These are phyloP conservation scores for Buathra laborator DNA, from an alignment of 2,888 invertebrate species.

Conservation along the genomic window DNA sequence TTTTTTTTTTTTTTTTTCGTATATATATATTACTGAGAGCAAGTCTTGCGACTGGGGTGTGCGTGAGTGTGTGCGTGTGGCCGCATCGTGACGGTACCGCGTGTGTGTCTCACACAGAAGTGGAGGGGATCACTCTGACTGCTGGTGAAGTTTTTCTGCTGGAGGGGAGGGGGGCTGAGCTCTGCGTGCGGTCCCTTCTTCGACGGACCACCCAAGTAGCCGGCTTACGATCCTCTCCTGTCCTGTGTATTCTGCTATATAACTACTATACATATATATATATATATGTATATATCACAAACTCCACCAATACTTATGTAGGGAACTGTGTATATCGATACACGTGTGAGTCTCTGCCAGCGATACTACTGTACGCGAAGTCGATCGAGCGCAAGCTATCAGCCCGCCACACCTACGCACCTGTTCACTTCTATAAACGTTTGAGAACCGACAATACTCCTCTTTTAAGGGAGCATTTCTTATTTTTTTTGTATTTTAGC, in stretches of 20 bases:
- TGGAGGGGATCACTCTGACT: conserved; percentile 71
- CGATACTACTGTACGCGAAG: conserved; percentile 51
- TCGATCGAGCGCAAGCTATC: conserved; percentile 55
- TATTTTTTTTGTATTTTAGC: conserved; percentile 12
- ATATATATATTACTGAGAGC: conserved; percentile 17
- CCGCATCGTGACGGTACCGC: conserved; percentile 44
- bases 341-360: conserved; percentile 46
- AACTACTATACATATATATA: conserved; percentile 30
- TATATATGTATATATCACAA: conserved; percentile 25
- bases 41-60: conserved; percentile 58
- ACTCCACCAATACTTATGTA: conserved; percentile 60
- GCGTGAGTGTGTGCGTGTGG: conserved; percentile 68
- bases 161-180: conserved; percentile 81
- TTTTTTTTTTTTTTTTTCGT: background rate
- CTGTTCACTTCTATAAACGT: conserved; percentile 52
- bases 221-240: conserved; percentile 79
- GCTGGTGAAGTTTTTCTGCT: conserved; percentile 81
- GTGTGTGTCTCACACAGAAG: conserved; percentile 58
- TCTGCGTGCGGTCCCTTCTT: conserved; percentile 85
- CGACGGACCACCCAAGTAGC: conserved; percentile 85
- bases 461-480: background rate
- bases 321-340: conserved; percentile 50
- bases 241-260: conserved; percentile 56
- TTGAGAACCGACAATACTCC: background rate
- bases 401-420: conserved; percentile 70